Conservation (phyloP, 2,113 vertebrate species). For the Sphyrna mokarran region DNA sequence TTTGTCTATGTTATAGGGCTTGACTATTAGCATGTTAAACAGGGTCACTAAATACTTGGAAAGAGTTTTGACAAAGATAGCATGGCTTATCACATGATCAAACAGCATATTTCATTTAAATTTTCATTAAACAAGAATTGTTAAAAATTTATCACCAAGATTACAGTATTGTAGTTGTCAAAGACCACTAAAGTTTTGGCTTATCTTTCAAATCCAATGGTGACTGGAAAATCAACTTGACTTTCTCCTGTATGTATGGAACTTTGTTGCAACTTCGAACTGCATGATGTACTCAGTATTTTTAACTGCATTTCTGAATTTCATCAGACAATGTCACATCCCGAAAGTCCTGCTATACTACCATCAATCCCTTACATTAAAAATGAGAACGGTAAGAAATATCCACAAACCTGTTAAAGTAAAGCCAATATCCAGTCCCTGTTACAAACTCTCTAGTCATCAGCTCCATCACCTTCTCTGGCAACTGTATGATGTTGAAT, state of each 20-base stretch:
- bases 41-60: not conserved
- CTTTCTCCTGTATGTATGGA: not conserved
- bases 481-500: no score
- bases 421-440: no score
- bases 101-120: not conserved
- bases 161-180: not conserved
- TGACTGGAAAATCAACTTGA: not conserved
- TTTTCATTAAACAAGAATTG: not conserved
- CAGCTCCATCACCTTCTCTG: no score
- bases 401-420: not conserved
- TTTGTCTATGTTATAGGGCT: not conserved
- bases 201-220: not conserved
- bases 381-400: not conserved
- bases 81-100: not conserved
- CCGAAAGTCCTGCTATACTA: not conserved
- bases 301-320: not conserved
- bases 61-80: not conserved
- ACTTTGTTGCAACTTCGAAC: not conserved
- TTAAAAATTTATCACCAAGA: not conserved
- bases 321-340: not conserved
- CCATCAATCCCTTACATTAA: not conserved
- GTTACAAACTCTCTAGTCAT: no score
- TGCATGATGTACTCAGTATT: not conserved
- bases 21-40: not conserved
- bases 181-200: not conserved